phyloP scores from a whole-genome alignment of 2,888 invertebrate species.

The Spodoptera exigua region DNA sequence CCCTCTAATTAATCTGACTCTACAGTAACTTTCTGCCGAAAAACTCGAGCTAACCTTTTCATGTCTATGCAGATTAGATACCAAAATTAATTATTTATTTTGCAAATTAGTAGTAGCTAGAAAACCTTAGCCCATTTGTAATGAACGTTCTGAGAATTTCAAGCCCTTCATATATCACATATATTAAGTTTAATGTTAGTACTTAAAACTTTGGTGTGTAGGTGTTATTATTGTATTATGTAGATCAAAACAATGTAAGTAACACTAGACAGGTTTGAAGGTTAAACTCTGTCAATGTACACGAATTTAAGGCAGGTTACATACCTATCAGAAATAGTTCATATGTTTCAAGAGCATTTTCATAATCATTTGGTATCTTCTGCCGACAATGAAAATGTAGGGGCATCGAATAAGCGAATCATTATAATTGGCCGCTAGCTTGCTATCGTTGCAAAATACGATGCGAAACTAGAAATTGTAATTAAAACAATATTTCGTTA shows the following conservation, averaged over 20 bases:
- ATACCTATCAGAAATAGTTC: not conserved
- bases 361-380: conserved; percentile 5
- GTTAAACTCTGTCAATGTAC: conserved; percentile 20
- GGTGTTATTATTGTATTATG: conserved; percentile 5
- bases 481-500: conserved; percentile 38
- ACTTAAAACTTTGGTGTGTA: conserved; percentile 13
- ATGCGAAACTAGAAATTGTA: conserved; percentile 38
- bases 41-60: conserved; percentile 9
- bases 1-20: conserved; percentile 32
- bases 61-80: not conserved
- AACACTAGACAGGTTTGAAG: conserved; percentile 24
- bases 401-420: conserved; percentile 21
- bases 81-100: conserved; percentile 13
- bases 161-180: conserved; percentile 12
- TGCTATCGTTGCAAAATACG: conserved; percentile 22
- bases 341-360: conserved; percentile 12
- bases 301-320: conserved; percentile 9
- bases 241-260: conserved; percentile 14
- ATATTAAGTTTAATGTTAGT: conserved; percentile 9
- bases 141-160: conserved; percentile 14
- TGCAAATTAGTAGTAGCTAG: conserved; percentile 3
- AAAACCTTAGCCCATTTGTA: not conserved
- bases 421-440: conserved; percentile 38
- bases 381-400: conserved; percentile 12
- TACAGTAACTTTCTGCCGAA: conserved; percentile 7